Base-by-base conservation (phyloP, 2,113 vertebrate species). In the Chamaea fasciata region DNA sequence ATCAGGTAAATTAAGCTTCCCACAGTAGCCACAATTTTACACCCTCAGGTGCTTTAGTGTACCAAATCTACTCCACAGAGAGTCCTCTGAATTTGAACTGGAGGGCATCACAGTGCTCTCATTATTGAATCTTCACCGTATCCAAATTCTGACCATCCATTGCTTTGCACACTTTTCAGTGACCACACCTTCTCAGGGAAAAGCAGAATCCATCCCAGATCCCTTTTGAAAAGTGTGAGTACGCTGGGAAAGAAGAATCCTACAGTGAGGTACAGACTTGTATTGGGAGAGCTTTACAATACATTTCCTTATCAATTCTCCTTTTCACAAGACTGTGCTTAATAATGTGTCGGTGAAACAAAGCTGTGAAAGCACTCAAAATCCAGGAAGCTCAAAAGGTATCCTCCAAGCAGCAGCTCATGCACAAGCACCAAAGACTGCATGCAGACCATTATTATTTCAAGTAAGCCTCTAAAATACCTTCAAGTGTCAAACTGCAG, bases 291-390 rank as follows among this genome's bases (percentile, higher is more conserved):
- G 65, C 55, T 77, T 95, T 52, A 83, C 49, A 82, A 50, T 8
- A n/a, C 24, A 73, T 90, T 94, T 92, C 88, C 71, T 88, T 77
- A 85, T 73, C 83, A 88, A 85, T 85, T 93, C 77, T 83, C 37
- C 79, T 80, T 86, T 67, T 60, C 55, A 67, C n/a, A 63, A 74
- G 47, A 42, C 16, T 33, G 41, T 60, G 55, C 49, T 90, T 65
- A 73, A 74, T 23, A 59, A 77, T 3, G 35, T 49, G 59, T 50
- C 44, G 70, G 31, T 79, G 60, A 77, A 88, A 86, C 46, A 65
- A 92, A 94, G 49, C 39, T 86, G 59, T 83, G 86, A 79, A 91
- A 87, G 74, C 64, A 80, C 75, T 77, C 31, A 62, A 90, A 90
- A 60, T 30, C 55, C 57, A 73, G 65, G 53, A 94, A 89, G 65